Evolutionary conservation across 2,113 vertebrate species (phyloP), one percentile per base, ranked within the genome.

Genomic region (Megaleporinus macrocephalus): DNA sequence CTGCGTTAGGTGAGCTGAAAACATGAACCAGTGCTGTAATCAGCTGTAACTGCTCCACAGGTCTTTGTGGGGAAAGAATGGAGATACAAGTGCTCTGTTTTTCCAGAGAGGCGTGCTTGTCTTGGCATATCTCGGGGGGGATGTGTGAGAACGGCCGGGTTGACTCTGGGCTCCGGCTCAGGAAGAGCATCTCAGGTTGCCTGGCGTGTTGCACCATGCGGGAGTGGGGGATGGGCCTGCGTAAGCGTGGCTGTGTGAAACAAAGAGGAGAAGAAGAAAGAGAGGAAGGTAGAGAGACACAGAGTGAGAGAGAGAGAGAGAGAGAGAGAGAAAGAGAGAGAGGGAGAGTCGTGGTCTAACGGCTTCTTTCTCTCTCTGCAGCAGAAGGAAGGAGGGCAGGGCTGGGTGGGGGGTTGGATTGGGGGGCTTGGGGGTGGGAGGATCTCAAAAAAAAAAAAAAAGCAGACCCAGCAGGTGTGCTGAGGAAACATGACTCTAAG

Each of bases 401-500:
- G 87, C 80, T 80, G 66, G 20, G 76, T 41, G 73, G 51, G 59
- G 44, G 71, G 1, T 59, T 16, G 2, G n/a, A n/a, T n/a, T 59
- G 4, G 57, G 20, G 14, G 5, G 41, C 4, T 7, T 4, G 53
- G 53, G 66, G 63, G 51, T 22, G 73, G 59, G 83, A 84, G 81
- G 88, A 20, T 81, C n/a, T n/a, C n/a, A n/a, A n/a, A n/a, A n/a
- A n/a, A n/a, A n/a, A n/a, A n/a, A n/a, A 87, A 91, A 87, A 91
- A 85, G 89, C 89, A 84, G 89, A 86, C 89, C 79, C 90, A 92
- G 91, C 92, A 92, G 92, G 92, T 93, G 91, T 89, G 88, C 89
- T 85, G 59, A 33, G 22, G 41, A 44, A 5, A 4, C 10, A 9
- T 44, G 41, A 44, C 5, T 44, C 4, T 44, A 44, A 44, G 41